These are phyloP conservation scores for Sapajus apella DNA, from an alignment of 2,113 vertebrate species.

Conservation along the genomic window DNA sequence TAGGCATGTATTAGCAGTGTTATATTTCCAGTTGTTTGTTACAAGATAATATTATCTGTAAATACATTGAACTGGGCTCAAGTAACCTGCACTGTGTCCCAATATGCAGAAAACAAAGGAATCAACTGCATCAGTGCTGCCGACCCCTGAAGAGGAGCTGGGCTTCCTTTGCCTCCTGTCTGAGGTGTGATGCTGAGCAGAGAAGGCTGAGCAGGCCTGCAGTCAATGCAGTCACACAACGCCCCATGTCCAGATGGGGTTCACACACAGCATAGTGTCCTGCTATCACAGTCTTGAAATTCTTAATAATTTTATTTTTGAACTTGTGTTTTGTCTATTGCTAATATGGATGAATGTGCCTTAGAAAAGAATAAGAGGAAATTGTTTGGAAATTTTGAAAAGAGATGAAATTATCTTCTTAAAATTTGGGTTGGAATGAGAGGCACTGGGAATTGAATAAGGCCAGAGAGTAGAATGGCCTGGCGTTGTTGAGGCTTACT, in stretches of 20 bases:
- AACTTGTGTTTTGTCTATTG: background rate
- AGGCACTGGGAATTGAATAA: background rate
- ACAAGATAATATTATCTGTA: background rate
- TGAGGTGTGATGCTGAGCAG: fast-evolving
- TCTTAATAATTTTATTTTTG: background rate
- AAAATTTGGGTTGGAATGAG: background rate
- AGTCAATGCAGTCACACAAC: background rate
- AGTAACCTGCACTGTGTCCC: background rate
- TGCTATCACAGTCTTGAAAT: background rate
- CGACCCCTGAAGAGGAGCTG: fast-evolving
- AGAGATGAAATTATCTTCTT: background rate
- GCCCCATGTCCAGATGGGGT: background rate
- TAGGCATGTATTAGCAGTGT: background rate
- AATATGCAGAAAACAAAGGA: background rate
- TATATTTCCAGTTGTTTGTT: background rate
- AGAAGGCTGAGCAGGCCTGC: background rate
- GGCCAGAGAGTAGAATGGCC: fast-evolving
- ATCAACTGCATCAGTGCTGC: fast-evolving
- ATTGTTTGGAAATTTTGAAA: background rate
- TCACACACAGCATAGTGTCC: background rate
- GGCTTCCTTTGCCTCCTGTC: background rate
- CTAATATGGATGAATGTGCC: background rate
- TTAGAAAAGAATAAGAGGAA: background rate
- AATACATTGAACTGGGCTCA: background rate
- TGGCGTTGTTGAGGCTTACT: background rate